These are phyloP conservation scores for Perizoma affinitatum DNA, from an alignment of 2,888 invertebrate genomes.

Conservation along the genomic window DNA sequence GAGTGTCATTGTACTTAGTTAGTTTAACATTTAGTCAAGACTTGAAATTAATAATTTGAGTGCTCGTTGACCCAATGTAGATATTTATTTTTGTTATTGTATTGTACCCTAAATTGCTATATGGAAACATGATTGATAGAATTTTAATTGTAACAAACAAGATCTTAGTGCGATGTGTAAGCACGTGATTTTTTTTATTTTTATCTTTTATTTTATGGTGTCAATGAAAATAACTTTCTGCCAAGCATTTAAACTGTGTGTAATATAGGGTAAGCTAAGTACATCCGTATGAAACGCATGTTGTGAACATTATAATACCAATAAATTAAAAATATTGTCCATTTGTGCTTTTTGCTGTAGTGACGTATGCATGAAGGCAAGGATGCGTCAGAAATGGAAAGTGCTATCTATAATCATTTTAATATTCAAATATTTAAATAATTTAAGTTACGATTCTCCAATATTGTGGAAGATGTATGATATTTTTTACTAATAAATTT, in stretches of 20 bases:
- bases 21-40: constrained; percentile 75
- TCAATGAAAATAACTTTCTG: constrained; percentile 54
- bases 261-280: constrained; percentile 60
- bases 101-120: constrained; percentile 79
- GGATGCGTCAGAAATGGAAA: constrained; percentile 69
- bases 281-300: constrained; percentile 48
- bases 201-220: constrained; percentile 43
- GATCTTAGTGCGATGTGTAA: constrained; percentile 42
- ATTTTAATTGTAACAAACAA: constrained; percentile 57
- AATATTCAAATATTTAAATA: constrained; percentile 82
- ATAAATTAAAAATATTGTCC: constrained; percentile 45
- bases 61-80: constrained; percentile 81
- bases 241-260: constrained; percentile 74
- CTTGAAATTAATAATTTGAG: constrained; percentile 73
- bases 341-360: constrained; percentile 75
- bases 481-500: constrained; percentile 85
- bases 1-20: constrained; percentile 79
- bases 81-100: constrained; percentile 84
- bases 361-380: constrained; percentile 72
- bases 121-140: constrained; percentile 62
- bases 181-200: constrained; percentile 26
- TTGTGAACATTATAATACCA: constrained; percentile 43
- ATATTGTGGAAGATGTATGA: constrained; percentile 85
- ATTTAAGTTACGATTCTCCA: constrained; percentile 83
- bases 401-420: constrained; percentile 81